These are phyloP conservation scores for Triops cancriformis DNA, from an alignment of 1,140 invertebrate species.

Conservation along the genomic window DNA sequence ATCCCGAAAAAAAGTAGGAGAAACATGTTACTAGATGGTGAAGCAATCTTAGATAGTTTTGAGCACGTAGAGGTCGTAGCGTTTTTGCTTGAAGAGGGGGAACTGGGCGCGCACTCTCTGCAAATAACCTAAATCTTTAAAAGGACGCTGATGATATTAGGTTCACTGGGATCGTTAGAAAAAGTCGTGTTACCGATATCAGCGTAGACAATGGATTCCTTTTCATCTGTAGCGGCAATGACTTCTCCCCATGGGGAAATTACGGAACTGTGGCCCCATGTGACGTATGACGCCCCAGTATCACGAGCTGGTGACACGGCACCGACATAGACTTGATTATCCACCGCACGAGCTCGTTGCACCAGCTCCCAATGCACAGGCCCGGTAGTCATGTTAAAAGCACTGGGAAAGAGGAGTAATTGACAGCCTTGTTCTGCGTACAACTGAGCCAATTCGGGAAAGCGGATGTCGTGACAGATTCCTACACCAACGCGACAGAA, in stretches of 20 bases:
- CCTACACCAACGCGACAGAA: conserved; percentile 75
- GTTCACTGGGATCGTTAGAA: background rate
- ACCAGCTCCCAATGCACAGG: conserved; percentile 86
- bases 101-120: conserved; percentile 70
- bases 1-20: too few relatives aligned
- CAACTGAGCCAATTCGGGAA: conserved; percentile 75
- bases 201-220: conserved; percentile 59
- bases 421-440: conserved; percentile 72
- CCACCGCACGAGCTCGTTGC: conserved; percentile 65
- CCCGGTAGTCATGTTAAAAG: conserved; percentile 92
- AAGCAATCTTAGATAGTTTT: background rate
- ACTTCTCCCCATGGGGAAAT: conserved; percentile 82
- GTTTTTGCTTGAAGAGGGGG: conserved; percentile 62
- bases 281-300: conserved; percentile 60
- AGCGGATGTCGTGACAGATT: conserved; percentile 90
- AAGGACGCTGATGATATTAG: background rate
- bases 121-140: conserved; percentile 59
- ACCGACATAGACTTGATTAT: conserved; percentile 75
- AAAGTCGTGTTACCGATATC: conserved; percentile 54
- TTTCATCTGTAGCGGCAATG: conserved; percentile 52
- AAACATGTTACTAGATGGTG: too few relatives aligned
- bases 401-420: conserved; percentile 79
- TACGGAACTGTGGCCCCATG: conserved; percentile 79
- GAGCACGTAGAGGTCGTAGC: conserved; percentile 61
- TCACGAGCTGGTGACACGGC: conserved; percentile 65